Base-by-base conservation (phyloP, 2,888 invertebrate species). In the Cremastinae sp. region DNA sequence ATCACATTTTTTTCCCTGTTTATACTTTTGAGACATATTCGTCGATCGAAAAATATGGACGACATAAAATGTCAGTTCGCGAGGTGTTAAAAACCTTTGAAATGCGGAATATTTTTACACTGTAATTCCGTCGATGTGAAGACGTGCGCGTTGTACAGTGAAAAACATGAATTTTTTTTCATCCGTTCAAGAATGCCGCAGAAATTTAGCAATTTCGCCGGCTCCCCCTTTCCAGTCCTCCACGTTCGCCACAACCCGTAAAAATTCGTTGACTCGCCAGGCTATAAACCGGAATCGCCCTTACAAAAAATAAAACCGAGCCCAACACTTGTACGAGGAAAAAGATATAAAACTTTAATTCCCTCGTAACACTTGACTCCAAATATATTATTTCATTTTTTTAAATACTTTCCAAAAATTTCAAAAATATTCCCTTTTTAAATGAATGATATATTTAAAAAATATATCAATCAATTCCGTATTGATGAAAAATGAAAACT, bases 121-220 rank as follows among this genome's bases (percentile, higher is more conserved):
- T 64, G 20, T 58, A 58, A 28, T 49, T 58, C 35, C 9, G n/a
- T 18, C 8, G 2, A 12, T 7, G 7, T 41, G 58, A 10, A 37
- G 2, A 28, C 12, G 41, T 64, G 65, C 53, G 12, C 12, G 35
- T 45, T 37, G n/a, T 20, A 14, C 16, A 35, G 43, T 45, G 20
- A n/a, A 12, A 18, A 37, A 41, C 22, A 59, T n/a, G 20, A 49
- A 18, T 12, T 22, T 43, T 28, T 16, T 43, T 20, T 71, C 71
- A 43, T 7, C 43, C 18, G 12, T 35, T 37, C 51, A 16, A 66
- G 49, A 41, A 56, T 37, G 22, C n/a, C 59, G 20, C 12, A 20
- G 14, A 41, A 68, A 72, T 66, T 75, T 56, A n/a, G 43, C 56
- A 55, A 66, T 66, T 71, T 66, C 51, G 37, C 68, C 22, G 12